Base-by-base conservation (phyloP, 2,113 vertebrate species). In the Pedetes capensis region DNA sequence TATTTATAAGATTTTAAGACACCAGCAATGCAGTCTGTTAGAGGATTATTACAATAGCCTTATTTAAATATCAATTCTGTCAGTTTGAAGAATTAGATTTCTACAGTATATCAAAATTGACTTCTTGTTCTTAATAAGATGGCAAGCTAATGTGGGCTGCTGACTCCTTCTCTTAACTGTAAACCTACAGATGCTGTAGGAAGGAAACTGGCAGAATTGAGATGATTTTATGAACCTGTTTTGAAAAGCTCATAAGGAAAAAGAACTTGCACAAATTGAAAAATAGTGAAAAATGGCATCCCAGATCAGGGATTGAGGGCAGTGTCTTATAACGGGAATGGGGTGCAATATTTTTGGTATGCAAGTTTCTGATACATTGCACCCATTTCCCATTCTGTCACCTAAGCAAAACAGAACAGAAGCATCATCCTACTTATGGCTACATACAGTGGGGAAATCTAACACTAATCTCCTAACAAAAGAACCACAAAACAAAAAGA, bases 41-140 rank as follows among this genome's bases (percentile, higher is more conserved):
- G 69, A 96, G 92, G 89, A 96, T 97, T 96, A 93, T 94, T 97
- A 97, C 83, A 97, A 95, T 94, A 96, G 89, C 75, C 82, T 92
- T 75, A 96, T 96, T 95, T 93, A 96, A 96, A 96, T 96, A 95
- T 82, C 92, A 94, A 90, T 95, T 96, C 91, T 96, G 91, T 96
- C 89, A 96, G 86, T 89, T 95, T 96, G 93, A 96, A 95, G 94
- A 96, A 96, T 96, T 96, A 79, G 61, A 97, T 93, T 96, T 89
- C 92, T 63, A 89, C 75, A 84, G 29, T 95, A 84, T 95, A 95
- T 96, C 87, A 96, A 88, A 96, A 96, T 92, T 95, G 94, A 96
- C 87, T 96, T 95, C 79, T 95, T 49, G 75, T 91, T 84, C 80
- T 95, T 95, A 93, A 96, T 92, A 95, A 92, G 90, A 96, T 97